Conservation (phyloP, 37 sponge, comb jelly and placozoan genomes). For the Ephydatia muelleri region DNA sequence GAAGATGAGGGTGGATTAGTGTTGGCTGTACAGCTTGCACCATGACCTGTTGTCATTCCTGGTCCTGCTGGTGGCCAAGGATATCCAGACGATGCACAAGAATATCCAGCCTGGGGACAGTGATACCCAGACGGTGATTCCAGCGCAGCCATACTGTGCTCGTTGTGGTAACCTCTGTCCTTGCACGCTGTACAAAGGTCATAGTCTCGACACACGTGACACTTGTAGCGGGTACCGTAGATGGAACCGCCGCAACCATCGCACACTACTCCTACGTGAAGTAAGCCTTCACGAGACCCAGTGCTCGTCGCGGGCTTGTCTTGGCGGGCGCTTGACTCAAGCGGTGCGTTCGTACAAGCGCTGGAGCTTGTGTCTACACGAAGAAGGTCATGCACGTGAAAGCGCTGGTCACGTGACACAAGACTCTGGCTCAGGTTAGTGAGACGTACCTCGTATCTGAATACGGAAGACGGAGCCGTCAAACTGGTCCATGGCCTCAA, state of each 20-base stretch:
- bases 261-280: constrained; percentile 64
- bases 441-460: constrained; percentile 17
- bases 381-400: background rate
- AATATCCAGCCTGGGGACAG: background rate
- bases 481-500: constrained; percentile 22
- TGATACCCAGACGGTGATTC: constrained; percentile 8
- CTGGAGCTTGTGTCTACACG: background rate
- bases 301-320: background rate
- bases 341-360: background rate
- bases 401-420: background rate
- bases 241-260: constrained; percentile 70
- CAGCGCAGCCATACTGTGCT: constrained; percentile 65
- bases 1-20: background rate
- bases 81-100: background rate
- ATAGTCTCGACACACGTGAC: constrained; percentile 69
- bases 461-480: constrained; percentile 26
- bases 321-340: background rate
- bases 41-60: background rate
- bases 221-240: constrained; percentile 73
- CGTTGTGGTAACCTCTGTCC: constrained; percentile 51
- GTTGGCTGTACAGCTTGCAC: background rate
- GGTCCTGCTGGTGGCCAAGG: background rate
- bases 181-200: constrained; percentile 76
- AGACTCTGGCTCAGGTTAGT: background rate
- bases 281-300: background rate